Conservation (phyloP, 64 coral and sea anemone genomes). For the Pachyseris speciosa region DNA sequence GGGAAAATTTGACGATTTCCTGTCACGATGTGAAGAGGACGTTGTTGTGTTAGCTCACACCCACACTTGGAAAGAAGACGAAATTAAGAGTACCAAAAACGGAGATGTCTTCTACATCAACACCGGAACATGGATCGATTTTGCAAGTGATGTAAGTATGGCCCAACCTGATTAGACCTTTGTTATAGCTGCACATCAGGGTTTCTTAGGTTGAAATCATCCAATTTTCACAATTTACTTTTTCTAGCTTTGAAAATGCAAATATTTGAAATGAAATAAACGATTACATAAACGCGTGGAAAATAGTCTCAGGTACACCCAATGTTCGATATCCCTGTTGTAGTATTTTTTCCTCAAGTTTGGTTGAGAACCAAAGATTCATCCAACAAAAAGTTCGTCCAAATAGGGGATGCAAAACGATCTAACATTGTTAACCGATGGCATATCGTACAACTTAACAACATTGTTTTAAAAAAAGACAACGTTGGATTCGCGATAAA, state of each 20-base stretch:
- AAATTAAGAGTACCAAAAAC: conserved; percentile 20
- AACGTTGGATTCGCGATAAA: not conserved
- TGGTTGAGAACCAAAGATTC: too few relatives aligned
- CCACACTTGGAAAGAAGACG: conserved; percentile 4
- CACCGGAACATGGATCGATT: conserved; percentile 22
- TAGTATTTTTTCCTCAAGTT: too few relatives aligned
- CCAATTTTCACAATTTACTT: not conserved
- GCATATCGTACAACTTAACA: too few relatives aligned
- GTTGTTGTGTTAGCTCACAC: not conserved
- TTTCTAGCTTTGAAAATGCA: not conserved
- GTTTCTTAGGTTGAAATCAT: not conserved
- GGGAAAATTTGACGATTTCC: conserved; percentile 12
- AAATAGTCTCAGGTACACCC: too few relatives aligned
- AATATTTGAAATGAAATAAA: too few relatives aligned
- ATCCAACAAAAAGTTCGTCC: too few relatives aligned
- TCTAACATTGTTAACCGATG: too few relatives aligned
- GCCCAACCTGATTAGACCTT: not conserved
- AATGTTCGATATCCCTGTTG: too few relatives aligned
- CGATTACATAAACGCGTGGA: not conserved
- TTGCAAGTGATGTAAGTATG: not conserved
- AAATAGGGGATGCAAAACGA: too few relatives aligned
- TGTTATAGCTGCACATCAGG: not conserved
- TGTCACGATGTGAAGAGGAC: conserved; percentile 5
- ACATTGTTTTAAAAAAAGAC: not conserved
- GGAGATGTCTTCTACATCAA: not conserved